Evolutionary conservation across 2,888 invertebrate species (phyloP), one percentile per base, ranked within the genome.

Genomic region (Diadegma fenestrale): DNA sequence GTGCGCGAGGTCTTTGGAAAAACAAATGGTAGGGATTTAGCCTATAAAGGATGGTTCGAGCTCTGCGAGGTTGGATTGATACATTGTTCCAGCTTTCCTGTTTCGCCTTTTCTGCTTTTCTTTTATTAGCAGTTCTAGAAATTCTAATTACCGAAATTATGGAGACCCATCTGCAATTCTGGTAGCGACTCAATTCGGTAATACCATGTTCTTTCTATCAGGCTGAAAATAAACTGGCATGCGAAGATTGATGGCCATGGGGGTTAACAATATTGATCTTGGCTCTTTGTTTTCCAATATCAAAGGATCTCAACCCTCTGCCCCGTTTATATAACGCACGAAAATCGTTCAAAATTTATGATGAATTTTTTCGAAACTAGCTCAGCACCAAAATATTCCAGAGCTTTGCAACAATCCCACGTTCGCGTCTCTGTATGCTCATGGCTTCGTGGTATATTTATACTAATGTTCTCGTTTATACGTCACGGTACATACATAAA

Each of bases 401-500:
- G 45, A 45, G 26, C 68, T 17, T 45, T 45, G 45, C 17, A 17
- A 26, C 45, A 68, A 45, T 45, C 45, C 68, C 8, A 45, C 17
- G 26, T 17, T 30, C 26, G 6, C 26, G 45, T 45, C 3, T 45
- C 3, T 17, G 45, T 45, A 10, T 17, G 45, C 68, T 68, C 30
- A 45, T 68, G 26, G 68, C 2, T 3, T 45, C 43, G 22, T 66
- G 66, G 41, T 68, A 45, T 68, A 68, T 68, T 45, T 68, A 68
- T 68, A 43, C 45, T 45, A 45, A 68, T 68, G 45, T 68, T 68
- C 45, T 45, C 68, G 45, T 68, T 68, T 68, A 68, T 72, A 72
- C 58, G 51, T 72, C 48, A 54, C 71, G 71, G 72, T 51, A 12
- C 41, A 54, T 58, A 22, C 37, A 41, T 58, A 72, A 54, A 51